Conservation (phyloP, 2,113 vertebrate genomes). For the Eurypyga helias region DNA sequence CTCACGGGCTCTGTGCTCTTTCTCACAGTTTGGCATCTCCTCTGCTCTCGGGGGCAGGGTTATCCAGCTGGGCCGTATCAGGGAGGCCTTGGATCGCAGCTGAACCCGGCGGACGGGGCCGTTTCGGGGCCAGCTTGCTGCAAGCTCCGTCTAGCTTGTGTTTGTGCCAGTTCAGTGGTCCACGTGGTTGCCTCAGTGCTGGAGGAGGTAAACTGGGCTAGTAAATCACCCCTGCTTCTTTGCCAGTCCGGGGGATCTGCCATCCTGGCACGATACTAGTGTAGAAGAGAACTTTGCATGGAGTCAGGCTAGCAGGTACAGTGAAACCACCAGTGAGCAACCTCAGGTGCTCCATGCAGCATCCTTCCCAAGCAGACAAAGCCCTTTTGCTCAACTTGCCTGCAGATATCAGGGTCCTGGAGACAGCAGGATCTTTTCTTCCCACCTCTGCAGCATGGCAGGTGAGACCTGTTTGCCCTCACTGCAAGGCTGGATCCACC, state of each 20-base stretch:
- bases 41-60: accelerated
- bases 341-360: neutral
- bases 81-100: conserved; percentile 9
- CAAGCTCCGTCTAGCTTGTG: neutral
- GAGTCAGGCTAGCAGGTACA: neutral
- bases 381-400: neutral
- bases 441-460: neutral
- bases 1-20: neutral
- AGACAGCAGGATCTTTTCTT: neutral
- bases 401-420: accelerated
- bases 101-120: neutral
- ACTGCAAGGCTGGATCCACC: neutral
- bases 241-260: neutral
- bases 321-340: neutral
- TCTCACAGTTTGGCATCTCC: conserved; percentile 7
- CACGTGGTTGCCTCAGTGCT: neutral
- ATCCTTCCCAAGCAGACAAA: neutral
- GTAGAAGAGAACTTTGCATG: neutral
- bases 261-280: neutral
- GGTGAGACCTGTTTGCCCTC: neutral
- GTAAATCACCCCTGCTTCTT: neutral
- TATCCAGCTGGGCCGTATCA: neutral
- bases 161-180: neutral
- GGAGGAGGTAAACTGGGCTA: neutral
- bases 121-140: neutral